A percentile compares a stretch with the other conserved stretches of the same genome.
Evolutionary conservation across 2,888 invertebrate species (phyloP).

Genomic region (Ormyrus pomaceus): DNA sequence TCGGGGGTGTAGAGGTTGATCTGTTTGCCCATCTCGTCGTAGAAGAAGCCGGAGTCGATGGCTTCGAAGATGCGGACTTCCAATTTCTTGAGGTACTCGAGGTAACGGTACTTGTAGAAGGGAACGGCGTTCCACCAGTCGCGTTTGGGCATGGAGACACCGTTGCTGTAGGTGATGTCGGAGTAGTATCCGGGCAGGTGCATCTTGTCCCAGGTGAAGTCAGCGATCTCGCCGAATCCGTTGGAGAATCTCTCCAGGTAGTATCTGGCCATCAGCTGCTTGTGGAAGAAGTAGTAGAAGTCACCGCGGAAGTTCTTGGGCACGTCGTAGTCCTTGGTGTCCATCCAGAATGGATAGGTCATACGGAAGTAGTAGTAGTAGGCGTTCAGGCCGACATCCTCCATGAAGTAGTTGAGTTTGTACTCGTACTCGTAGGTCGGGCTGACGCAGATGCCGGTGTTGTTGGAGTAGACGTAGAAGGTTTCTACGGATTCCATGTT

Average conservation of each 20-base stretch:
- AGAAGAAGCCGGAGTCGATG: constrained; percentile 69
- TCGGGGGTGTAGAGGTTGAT: constrained; percentile 71
- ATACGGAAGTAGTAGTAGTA: constrained; percentile 83
- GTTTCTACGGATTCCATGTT: constrained; percentile 69
- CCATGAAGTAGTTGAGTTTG: constrained; percentile 82
- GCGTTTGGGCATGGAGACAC: constrained; percentile 79
- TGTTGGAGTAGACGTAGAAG: constrained; percentile 81
- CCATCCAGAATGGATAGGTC: constrained; percentile 82
- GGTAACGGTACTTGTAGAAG: constrained; percentile 67
- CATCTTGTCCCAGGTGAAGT: constrained; percentile 78
- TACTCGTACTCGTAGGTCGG: constrained; percentile 78
- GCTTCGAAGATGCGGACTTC: constrained; percentile 68
- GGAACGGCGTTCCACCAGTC: constrained; percentile 75
- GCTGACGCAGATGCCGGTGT: constrained; percentile 77
- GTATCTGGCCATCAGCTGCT: constrained; percentile 83
- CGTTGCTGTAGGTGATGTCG: constrained; percentile 80
- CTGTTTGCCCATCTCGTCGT: constrained; percentile 66
- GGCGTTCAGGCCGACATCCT: constrained; percentile 82
- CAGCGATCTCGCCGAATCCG: constrained; percentile 80
- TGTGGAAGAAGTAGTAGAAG: constrained; percentile 81
- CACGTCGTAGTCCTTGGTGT: constrained; percentile 77
- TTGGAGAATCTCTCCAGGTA: constrained; percentile 83
- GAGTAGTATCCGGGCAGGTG: constrained; percentile 80
- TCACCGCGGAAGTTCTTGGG: constrained; percentile 81
- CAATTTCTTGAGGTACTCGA: constrained; percentile 66